Base-by-base conservation (phyloP, 2,888 invertebrate species). In the Malthinus seriepunctatus region DNA sequence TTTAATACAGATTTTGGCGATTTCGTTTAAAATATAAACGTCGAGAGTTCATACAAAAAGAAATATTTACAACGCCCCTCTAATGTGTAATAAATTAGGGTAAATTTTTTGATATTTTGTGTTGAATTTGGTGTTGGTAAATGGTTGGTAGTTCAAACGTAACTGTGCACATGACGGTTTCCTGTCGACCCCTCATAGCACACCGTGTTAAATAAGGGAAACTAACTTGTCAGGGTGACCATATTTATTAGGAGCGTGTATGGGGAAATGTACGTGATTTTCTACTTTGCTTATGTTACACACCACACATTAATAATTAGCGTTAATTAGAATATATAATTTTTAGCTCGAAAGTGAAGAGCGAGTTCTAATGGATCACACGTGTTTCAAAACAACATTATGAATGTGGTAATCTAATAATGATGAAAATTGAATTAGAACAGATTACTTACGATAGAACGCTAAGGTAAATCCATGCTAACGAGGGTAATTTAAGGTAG, bases 401-500 rank as follows among this genome's bases (percentile, higher is more conserved):
- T 23, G 42, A 59, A 50, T 34, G 47, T 38, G 52, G 48, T 55
- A 60, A 55, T 56, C 51, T 60, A 55, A 56, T 56, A 60, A 60
- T 50, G 56, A 60, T 45, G 45, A 23, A 56, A 60, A 60, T 60
- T 60, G 60, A 60, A 60, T 60, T 60, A 60, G 52, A 44, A 38
- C 11, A 53, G 60, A 56, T 60, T 60, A 56, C 60, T 52, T 52
- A 51, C 49, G 52, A 48, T 55, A 44, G 55, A 60, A 56, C 56
- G 51, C 49, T 55, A 52, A 62, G 63, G 65, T 64, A 61, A 65
- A 65, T 62, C 65, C 63, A 58, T 63, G 61, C 62, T 63, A 66
- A 64, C 59, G 64, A 64, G 63, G 63, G 63, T 57, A 64, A 66
- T 64, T 64, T 66, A 64, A 66, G 63, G 57, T 66, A 60, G 63